Percentiles rank a stretch among this genome's conserved stretches.
phyloP scores from a whole-genome alignment of 2,797 vertebrate genomes.

The Xiphorhynchus erythropygius region DNA sequence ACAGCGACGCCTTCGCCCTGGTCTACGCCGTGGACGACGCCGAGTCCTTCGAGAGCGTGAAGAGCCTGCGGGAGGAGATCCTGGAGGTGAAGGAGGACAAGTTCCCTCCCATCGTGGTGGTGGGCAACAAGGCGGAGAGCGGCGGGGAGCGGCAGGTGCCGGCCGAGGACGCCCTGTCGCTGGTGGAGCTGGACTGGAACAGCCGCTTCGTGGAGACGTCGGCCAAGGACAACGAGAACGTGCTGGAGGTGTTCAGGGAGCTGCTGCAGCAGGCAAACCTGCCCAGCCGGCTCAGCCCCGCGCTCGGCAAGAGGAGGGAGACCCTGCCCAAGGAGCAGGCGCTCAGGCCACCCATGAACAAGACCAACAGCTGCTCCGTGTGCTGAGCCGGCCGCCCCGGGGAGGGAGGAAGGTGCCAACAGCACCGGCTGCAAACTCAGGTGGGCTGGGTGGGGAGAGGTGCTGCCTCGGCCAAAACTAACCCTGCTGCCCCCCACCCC shows the following conservation, averaged over 20 bases:
- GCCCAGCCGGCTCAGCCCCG: conserved; percentile 85
- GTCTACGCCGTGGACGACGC: conserved; percentile 88
- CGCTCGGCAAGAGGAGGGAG: conserved; percentile 85
- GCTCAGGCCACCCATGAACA: conserved; percentile 89
- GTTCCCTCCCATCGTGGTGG: conserved; percentile 87
- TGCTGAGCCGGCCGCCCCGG: conserved; percentile 70
- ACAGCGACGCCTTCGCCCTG: conserved; percentile 88
- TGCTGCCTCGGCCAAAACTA: neutral
- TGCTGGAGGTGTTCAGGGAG: conserved; percentile 88
- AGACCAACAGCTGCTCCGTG: conserved; percentile 91
- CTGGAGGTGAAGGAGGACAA: conserved; percentile 91
- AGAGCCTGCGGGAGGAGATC: conserved; percentile 88
- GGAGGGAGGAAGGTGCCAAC: neutral
- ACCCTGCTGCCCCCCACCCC: neutral
- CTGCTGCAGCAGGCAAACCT: conserved; percentile 88
- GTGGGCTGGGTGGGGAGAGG: conserved; percentile 28
- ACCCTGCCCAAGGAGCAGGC: conserved; percentile 84
- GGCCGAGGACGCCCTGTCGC: conserved; percentile 79
- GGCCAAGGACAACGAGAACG: conserved; percentile 88
- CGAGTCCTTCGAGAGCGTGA: conserved; percentile 85
- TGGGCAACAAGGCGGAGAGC: conserved; percentile 88
- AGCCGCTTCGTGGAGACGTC: conserved; percentile 87
- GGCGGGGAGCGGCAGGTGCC: conserved; percentile 76
- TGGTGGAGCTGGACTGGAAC: conserved; percentile 92
- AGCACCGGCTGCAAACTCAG: neutral